Percentiles rank a stretch among this genome's conserved stretches.
phyloP scores from a whole-genome alignment of 2,888 invertebrate species.

The Siphlonurus alternatus region DNA sequence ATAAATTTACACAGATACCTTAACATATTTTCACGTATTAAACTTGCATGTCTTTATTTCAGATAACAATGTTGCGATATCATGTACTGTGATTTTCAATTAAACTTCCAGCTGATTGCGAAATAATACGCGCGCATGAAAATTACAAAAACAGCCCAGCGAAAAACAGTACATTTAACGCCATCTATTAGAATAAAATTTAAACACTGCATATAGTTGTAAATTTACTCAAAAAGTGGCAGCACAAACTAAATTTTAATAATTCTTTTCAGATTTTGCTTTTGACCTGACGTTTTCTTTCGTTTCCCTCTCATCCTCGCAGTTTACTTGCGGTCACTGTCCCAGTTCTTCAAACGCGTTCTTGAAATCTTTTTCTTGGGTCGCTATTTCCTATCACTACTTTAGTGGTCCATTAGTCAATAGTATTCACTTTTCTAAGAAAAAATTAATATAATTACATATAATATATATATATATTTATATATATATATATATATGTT shows the following conservation, averaged over 20 bases:
- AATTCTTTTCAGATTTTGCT: background rate
- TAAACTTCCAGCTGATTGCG: background rate
- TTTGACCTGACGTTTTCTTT: background rate
- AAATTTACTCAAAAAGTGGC: background rate
- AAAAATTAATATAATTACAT: too few species aligned
- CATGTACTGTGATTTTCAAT: too few species aligned
- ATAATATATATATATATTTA: too few species aligned
- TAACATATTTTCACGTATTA: too few species aligned
- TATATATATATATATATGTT: too few species aligned
- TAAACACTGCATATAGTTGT: background rate
- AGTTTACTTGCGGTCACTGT: background rate
- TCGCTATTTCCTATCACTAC: background rate
- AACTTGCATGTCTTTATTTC: too few species aligned
- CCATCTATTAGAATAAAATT: background rate
- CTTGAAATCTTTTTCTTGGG: background rate
- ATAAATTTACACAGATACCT: too few species aligned
- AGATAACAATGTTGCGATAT: too few species aligned
- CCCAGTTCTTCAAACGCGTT: background rate
- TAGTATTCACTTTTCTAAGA: too few species aligned
- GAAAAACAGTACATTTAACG: too few species aligned
- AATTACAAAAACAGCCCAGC: background rate
- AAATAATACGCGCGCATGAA: background rate
- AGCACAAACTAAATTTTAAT: background rate
- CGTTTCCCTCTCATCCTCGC: background rate
- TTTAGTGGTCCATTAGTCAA: too few species aligned